Conservation (phyloP, 2,797 vertebrate genomes). For the Hipposideros larvatus region DNA sequence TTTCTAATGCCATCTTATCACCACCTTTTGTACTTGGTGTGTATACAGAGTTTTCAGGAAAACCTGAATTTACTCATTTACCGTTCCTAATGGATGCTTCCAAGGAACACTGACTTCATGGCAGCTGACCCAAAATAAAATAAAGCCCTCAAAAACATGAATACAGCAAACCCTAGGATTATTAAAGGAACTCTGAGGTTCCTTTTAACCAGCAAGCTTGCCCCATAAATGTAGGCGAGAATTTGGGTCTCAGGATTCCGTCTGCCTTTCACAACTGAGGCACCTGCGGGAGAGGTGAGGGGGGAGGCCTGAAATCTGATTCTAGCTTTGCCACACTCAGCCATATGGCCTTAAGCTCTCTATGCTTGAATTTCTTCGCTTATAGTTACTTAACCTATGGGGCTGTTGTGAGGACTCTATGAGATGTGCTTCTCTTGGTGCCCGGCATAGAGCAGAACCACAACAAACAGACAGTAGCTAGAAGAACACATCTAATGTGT, state of each 20-base stretch:
- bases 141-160: too few species aligned
- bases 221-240: fast-evolving
- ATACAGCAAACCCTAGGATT: too few species aligned
- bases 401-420: background rate
- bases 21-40: background rate
- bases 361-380: background rate
- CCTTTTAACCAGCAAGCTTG: background rate
- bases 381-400: background rate
- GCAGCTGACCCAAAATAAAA: too few species aligned
- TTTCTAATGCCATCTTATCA: background rate
- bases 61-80: background rate
- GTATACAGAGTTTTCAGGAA: background rate
- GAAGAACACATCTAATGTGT: background rate
- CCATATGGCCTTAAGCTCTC: background rate
- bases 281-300: background rate
- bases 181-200: background rate
- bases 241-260: background rate
- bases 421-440: background rate
- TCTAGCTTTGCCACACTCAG: background rate
- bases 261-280: background rate
- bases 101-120: background rate
- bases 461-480: background rate
- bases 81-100: background rate
- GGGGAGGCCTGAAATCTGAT: background rate
- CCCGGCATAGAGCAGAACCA: background rate